A percentile compares a stretch with the other conserved stretches of the same genome.
These are phyloP conservation scores for Coecobrya sp. DNA, from an alignment of 2,888 invertebrate genomes.

Conservation along the genomic window DNA sequence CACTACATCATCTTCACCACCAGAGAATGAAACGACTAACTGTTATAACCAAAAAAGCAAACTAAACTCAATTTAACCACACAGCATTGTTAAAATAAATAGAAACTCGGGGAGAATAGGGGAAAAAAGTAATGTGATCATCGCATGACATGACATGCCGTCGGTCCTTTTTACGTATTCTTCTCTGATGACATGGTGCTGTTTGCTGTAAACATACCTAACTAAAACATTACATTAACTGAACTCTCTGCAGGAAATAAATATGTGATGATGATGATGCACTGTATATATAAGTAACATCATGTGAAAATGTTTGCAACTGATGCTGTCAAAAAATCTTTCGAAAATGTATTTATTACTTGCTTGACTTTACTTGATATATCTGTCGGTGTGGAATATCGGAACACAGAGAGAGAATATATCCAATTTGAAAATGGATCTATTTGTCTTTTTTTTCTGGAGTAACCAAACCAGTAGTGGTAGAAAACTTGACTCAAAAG, in stretches of 20 bases:
- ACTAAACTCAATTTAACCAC: conserved; percentile 73
- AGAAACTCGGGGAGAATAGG: conserved; percentile 82
- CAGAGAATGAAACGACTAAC: not conserved
- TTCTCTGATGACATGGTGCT: conserved; percentile 59
- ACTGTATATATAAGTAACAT: not conserved
- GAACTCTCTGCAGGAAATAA: conserved; percentile 38
- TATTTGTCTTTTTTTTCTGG: conserved; percentile 47
- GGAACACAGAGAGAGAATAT: not conserved
- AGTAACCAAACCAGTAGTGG: conserved; percentile 30
- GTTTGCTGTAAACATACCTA: conserved; percentile 74
- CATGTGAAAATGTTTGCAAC: conserved; percentile 59
- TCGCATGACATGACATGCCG: conserved; percentile 83
- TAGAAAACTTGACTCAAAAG: not conserved
- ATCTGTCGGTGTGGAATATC: conserved; percentile 14
- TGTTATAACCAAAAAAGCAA: conserved; percentile 35
- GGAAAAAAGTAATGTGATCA: conserved; percentile 84
- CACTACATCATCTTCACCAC: conserved; percentile 38
- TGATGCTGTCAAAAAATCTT: conserved; percentile 11
- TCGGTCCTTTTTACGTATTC: conserved; percentile 75
- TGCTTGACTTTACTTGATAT: conserved; percentile 14
- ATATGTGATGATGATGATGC: conserved; percentile 10
- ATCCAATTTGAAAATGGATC: conserved; percentile 58
- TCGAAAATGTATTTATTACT: conserved; percentile 32
- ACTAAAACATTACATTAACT: conserved; percentile 61
- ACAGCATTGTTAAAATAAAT: conserved; percentile 86